Evolutionary conservation across 2,888 invertebrate genomes (phyloP).

Genomic region (Drosophila mercatorum): DNA sequence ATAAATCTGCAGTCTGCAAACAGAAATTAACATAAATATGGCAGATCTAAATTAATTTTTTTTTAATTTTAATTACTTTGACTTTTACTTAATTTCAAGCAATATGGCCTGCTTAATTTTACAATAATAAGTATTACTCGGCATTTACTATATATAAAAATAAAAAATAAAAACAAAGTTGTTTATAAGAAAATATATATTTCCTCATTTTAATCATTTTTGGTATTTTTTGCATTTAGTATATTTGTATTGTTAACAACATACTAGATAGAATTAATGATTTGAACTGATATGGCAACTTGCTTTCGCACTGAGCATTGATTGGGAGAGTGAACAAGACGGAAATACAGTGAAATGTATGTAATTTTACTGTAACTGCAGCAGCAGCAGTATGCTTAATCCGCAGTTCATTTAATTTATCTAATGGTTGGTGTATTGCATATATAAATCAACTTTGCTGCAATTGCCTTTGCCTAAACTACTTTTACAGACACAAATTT

Average conservation of each 20-base stretch:
- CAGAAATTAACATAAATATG: conserved; percentile 4
- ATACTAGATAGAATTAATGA: conserved; percentile 19
- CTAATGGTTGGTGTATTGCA: conserved; percentile 6
- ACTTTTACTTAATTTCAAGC: not conserved
- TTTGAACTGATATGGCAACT: conserved; percentile 47
- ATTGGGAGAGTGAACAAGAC: conserved; percentile 37
- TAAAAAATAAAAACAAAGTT: not conserved
- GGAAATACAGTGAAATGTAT: conserved; percentile 18
- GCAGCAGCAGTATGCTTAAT: conserved; percentile 1
- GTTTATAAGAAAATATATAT: not conserved
- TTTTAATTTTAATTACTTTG: not conserved
- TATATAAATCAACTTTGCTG: conserved; percentile 5
- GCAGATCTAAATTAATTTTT: not conserved
- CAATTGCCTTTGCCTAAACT: conserved; percentile 1
- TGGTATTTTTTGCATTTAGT: not conserved
- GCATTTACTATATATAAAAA: not conserved
- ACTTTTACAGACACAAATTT: conserved; percentile 2
- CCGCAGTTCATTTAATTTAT: conserved; percentile 13
- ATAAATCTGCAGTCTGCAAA: conserved; percentile 61
- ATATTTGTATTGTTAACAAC: conserved; percentile 3
- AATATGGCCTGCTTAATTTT: not conserved
- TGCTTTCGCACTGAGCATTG: conserved; percentile 13
- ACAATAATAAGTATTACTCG: not conserved
- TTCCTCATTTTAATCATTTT: not conserved
- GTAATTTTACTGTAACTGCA: conserved; percentile 2